Base-by-base conservation (phyloP, 2,888 invertebrate species). In the Masnerella sp. region DNA sequence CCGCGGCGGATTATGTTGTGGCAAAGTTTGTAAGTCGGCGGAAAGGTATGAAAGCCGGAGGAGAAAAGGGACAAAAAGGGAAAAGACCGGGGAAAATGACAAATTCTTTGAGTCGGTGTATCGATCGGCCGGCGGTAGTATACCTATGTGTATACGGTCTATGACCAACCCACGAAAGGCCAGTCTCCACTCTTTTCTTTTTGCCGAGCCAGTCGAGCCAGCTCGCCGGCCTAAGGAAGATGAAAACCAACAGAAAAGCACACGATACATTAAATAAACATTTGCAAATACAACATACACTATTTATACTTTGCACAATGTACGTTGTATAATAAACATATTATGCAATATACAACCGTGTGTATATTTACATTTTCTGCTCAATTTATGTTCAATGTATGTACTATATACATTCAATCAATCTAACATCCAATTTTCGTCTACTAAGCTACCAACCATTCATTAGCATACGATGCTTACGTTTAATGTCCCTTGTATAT, bases 221-320 rank as follows among this genome's bases (percentile, higher is more conserved):
- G 2, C 36, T 22, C 20, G 45, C 17, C 34, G 8, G 22, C 38
- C 54, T 54, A 54, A 65, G 54, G 40, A 65, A 65, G 64, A 65
- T 65, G 64, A 54, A 65, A 65, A 54, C 52, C 54, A 15, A 32
- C 52, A 28, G 20, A 5, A 36, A 65, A 54, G 62, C 42, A 30
- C 64, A n/a, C n/a, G 54, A 47, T 54, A 38, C 64, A 54, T 65
- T 65, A 65, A 65, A 65, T 54, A 65, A 54, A n/a, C n/a, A n/a
- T n/a, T n/a, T n/a, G n/a, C n/a, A n/a, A n/a, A n/a, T n/a, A n/a
- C n/a, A n/a, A n/a, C n/a, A n/a, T n/a, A n/a, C n/a, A n/a, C n/a
- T n/a, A n/a, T n/a, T n/a, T n/a, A n/a, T n/a, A n/a, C n/a, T n/a
- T n/a, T n/a, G n/a, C n/a, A n/a, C n/a, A n/a, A n/a, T n/a, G n/a